These are phyloP conservation scores for Coelopa frigida DNA, from an alignment of 1,140 invertebrate genomes.

Conservation along the genomic window DNA sequence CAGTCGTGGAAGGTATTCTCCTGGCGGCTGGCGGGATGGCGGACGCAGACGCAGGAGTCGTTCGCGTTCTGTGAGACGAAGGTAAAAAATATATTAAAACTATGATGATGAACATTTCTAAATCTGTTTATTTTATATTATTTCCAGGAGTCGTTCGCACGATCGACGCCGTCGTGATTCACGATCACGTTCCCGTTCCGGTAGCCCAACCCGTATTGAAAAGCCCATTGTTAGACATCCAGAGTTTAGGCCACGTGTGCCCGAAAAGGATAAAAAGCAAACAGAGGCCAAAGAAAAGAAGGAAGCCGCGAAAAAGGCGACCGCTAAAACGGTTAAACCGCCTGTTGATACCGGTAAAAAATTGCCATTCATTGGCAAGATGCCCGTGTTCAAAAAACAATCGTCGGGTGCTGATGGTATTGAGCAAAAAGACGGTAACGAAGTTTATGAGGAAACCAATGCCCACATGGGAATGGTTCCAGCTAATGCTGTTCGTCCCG, in stretches of 20 bases:
- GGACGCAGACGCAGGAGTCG: slow-evolving; percentile 19
- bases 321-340: neutral
- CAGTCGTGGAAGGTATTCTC: slow-evolving; percentile 17
- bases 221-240: slow-evolving; percentile 38
- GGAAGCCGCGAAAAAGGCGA: slow-evolving; percentile 24
- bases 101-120: no score
- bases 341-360: slow-evolving; percentile 47
- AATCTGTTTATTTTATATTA: no score
- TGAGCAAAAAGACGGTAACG: slow-evolving; percentile 4
- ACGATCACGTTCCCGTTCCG: slow-evolving; percentile 17
- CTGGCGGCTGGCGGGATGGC: slow-evolving; percentile 20
- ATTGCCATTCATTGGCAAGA: slow-evolving; percentile 60
- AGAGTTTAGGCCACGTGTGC: slow-evolving; percentile 36
- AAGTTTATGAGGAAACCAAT: slow-evolving; percentile 14
- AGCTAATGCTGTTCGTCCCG: slow-evolving; percentile 14
- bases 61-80: slow-evolving; percentile 15
- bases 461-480: neutral
- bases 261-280: slow-evolving; percentile 13
- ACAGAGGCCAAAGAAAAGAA: slow-evolving; percentile 44
- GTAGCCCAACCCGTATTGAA: slow-evolving; percentile 20
- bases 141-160: slow-evolving; percentile 13
- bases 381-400: slow-evolving; percentile 62
- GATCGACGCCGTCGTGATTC: slow-evolving; percentile 23
- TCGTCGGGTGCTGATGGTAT: no score
- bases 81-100: neutral